A percentile compares a stretch with the other conserved stretches of the same genome.
These are phyloP conservation scores for Tetrapedia diversipes DNA, from an alignment of 2,888 invertebrate genomes.

Conservation along the genomic window DNA sequence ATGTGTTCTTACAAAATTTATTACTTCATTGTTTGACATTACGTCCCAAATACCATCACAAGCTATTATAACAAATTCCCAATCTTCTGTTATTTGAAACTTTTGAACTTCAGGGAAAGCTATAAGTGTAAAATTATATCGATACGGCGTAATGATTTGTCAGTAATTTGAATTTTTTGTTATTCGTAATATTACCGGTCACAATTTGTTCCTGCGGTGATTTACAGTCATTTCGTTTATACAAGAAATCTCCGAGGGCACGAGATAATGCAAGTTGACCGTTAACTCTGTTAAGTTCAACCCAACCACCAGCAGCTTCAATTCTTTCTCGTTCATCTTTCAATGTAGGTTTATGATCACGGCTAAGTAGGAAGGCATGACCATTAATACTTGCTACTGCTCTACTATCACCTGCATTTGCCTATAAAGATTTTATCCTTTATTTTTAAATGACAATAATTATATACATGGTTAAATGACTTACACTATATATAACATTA, in stretches of 20 bases:
- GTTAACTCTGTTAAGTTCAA: conserved; percentile 98
- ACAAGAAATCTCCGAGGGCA: conserved; percentile 98
- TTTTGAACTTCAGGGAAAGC: conserved; percentile 96
- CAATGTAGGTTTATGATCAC: conserved; percentile 98
- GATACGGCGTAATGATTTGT: conserved; percentile 4
- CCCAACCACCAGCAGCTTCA: conserved; percentile 97
- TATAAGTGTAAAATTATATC: conserved; percentile 81
- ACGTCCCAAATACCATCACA: conserved; percentile 99
- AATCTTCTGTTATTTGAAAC: conserved; percentile 91
- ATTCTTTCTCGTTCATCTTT: conserved; percentile 94
- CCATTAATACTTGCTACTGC: conserved; percentile 96
- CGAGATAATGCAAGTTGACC: conserved; percentile 98
- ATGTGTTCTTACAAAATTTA: conserved; percentile 93
- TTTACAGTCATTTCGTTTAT: conserved; percentile 94
- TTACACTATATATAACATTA: conserved; percentile 92
- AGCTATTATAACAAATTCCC: conserved; percentile 98
- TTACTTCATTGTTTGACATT: conserved; percentile 96
- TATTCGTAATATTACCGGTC: conserved; percentile 87
- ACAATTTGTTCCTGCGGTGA: conserved; percentile 97
- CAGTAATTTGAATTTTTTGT: background rate
- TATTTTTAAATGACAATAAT: background rate
- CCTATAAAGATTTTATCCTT: conserved; percentile 82
- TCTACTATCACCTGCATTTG: conserved; percentile 98
- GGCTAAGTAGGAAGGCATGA: conserved; percentile 87
- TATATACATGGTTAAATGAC: conserved; percentile 60